phyloP scores from a whole-genome alignment of 2,797 vertebrate species.

The Crenuchus spilurus region DNA sequence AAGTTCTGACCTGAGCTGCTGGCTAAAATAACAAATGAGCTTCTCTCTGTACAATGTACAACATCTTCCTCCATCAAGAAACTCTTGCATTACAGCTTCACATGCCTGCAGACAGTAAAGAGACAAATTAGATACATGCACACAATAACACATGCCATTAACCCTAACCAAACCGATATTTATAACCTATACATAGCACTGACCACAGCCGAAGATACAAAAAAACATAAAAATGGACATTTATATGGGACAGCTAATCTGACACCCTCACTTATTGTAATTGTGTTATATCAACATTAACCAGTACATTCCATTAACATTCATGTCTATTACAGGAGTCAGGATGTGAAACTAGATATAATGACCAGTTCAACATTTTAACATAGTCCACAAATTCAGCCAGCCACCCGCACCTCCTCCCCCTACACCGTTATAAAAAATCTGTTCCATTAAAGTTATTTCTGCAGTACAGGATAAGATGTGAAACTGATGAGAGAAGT shows the following conservation, averaged over 20 bases:
- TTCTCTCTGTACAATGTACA: constrained; percentile 83
- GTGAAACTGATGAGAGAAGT: constrained; percentile 6
- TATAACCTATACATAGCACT: background rate
- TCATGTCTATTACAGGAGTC: background rate
- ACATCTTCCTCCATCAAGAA: constrained; percentile 78
- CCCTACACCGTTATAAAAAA: no score
- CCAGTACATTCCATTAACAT: background rate
- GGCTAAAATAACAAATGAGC: constrained; percentile 87
- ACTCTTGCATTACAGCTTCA: constrained; percentile 90
- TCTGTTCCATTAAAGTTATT: background rate
- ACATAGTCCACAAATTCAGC: no score
- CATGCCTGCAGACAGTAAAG: constrained; percentile 78
- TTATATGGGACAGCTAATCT: no score
- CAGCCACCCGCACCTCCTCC: background rate
- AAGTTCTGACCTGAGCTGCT: constrained; percentile 84
- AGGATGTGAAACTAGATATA: constrained; percentile 4
- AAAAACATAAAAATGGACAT: no score
- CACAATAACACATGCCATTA: background rate
- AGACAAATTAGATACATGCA: background rate
- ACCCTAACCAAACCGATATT: background rate
- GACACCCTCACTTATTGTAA: no score
- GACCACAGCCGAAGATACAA: no score
- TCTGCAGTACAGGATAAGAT: constrained; percentile 1
- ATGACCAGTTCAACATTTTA: background rate
- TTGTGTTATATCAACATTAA: no score